Evolutionary conservation across 2,797 vertebrate species (phyloP), one percentile per base, ranked within the genome.

Genomic region (Ibycter americanus): DNA sequence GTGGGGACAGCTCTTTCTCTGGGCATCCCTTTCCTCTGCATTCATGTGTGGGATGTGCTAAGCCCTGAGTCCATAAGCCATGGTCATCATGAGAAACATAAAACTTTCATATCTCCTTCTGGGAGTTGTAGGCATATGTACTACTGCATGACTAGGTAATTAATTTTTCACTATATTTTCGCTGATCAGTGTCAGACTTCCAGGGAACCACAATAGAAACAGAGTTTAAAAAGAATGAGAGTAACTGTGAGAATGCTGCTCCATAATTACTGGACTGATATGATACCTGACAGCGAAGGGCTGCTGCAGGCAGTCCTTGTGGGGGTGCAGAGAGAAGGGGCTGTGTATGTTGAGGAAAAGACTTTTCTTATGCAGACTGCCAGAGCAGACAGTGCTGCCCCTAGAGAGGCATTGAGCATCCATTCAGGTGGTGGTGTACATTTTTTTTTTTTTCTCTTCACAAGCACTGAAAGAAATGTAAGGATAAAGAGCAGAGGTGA

Each of bases 41-140:
- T 65, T 79, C n/a, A 40, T 7, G 17, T 2, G 0, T 0, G 0
- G 56, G 27, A 38, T 81, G 15, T 34, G 21, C 14, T 71, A 42
- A 71, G 7, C 29, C 23, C 38, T 51, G 51, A 80, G 66, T 66
- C 38, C 21, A 6, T 83, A 58, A 80, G 19, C 13, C 1, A 0
- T 55, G 32, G 36, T 40, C 61, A 49, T 87, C 3, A 4, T 36
- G 44, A 56, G 42, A 65, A 74, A 23, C 14, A 12, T 13, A 36
- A 71, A 85, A 46, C 12, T 77, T 82, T 27, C 15, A 0, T 65
- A 4, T 54, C 55, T 81, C 12, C 51, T 85, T 29, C 44, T 67
- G n/a, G 19, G 52, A 52, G 6, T 5, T 59, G 34, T 25, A 66
- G 59, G 29, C 18, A 2, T 29, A 11, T 38, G 6, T 44, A 34